Evolutionary conservation across 2,797 vertebrate genomes (phyloP).

Genomic region (Mormyrus proboscirostris): DNA sequence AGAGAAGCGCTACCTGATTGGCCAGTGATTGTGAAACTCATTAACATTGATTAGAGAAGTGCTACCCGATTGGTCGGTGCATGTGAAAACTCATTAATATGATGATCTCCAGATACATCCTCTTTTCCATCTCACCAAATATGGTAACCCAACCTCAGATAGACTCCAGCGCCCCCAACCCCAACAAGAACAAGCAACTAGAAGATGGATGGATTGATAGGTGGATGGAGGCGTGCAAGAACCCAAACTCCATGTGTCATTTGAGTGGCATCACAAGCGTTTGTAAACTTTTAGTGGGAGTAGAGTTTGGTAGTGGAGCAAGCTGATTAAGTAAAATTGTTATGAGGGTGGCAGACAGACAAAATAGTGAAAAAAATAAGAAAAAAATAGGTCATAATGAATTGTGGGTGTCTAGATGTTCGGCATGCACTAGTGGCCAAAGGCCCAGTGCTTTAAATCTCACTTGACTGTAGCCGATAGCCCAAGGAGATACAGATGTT

Average conservation of each 20-base stretch:
- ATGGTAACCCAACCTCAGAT: background rate
- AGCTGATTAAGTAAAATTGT: background rate
- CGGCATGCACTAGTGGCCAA: background rate
- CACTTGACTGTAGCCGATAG: background rate
- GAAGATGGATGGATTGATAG: background rate
- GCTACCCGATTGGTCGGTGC: too few relatives aligned
- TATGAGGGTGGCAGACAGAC: background rate
- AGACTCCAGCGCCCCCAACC: background rate
- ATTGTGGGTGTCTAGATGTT: background rate
- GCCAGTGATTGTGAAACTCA: too few relatives aligned
- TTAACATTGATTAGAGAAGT: too few relatives aligned
- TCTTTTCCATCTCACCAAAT: too few relatives aligned
- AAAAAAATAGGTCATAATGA: background rate
- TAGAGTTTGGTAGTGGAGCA: background rate
- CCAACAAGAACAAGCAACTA: background rate
- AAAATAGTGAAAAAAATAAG: background rate
- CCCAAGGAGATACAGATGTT: background rate
- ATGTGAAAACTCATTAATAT: too few relatives aligned
- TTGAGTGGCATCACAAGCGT: background rate
- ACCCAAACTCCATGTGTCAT: background rate
- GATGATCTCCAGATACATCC: too few relatives aligned
- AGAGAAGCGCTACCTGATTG: too few relatives aligned
- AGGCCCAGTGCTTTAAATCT: background rate
- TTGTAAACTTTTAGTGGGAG: background rate
- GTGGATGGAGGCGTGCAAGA: background rate